Percentiles rank a stretch among this genome's conserved stretches.
Conservation (phyloP, 2,113 vertebrate species). For the Calypte anna region DNA sequence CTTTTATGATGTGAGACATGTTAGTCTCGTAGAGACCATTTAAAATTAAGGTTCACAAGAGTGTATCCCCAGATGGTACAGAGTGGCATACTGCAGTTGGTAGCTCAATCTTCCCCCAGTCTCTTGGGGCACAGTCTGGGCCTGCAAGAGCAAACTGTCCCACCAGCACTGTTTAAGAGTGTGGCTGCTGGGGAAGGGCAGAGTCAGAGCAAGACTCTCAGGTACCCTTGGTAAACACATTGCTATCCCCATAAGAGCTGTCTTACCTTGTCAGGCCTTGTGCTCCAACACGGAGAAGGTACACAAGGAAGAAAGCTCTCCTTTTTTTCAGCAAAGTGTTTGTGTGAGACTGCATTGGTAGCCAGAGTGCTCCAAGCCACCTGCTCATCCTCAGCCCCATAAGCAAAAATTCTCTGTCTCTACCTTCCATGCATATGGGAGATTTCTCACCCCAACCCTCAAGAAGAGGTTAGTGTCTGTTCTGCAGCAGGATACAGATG, state of each 20-base stretch:
- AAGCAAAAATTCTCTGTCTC: background rate
- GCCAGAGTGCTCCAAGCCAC: background rate
- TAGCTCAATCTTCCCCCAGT: background rate
- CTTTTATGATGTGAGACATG: background rate
- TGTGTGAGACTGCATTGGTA: fast-evolving
- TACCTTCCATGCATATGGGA: background rate
- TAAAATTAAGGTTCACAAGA: background rate
- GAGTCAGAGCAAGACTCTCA: background rate
- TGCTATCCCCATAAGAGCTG: background rate
- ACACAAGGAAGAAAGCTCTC: background rate
- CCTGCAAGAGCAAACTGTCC: background rate
- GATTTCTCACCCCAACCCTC: background rate
- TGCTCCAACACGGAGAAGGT: background rate
- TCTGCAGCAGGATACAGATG: background rate
- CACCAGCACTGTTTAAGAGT: background rate
- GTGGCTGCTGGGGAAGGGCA: background rate
- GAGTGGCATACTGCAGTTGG: background rate
- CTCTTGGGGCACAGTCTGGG: background rate
- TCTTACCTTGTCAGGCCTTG: background rate
- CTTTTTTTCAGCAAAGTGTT: background rate
- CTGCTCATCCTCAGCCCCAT: background rate
- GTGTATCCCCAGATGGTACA: background rate
- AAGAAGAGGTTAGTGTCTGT: background rate
- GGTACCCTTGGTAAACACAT: background rate
- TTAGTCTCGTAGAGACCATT: background rate